phyloP scores from a whole-genome alignment of 35 echinoderm and acorn worm species.

The Apostichopus parvimensis region DNA sequence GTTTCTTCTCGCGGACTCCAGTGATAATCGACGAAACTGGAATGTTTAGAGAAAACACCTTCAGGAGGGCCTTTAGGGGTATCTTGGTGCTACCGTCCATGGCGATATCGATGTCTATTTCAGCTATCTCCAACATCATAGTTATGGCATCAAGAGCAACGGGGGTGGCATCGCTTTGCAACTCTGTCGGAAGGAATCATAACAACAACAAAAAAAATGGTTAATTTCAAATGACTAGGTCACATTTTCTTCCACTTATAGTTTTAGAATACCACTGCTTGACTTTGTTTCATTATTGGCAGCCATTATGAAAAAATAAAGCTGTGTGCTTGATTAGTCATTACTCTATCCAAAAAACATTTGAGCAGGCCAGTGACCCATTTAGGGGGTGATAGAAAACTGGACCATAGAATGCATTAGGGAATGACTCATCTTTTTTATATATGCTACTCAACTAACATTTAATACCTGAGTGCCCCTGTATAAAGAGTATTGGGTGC shows the following conservation, averaged over 20 bases:
- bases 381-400: too few species aligned
- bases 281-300: too few species aligned
- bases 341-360: too few species aligned
- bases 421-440: neutral
- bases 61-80: slow-evolving; percentile 54
- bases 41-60: slow-evolving; percentile 54
- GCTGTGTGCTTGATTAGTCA: too few species aligned
- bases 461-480: too few species aligned
- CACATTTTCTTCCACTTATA: too few species aligned
- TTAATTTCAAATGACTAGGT: too few species aligned
- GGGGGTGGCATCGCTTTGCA: slow-evolving; percentile 52
- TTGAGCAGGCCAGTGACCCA: too few species aligned
- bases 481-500: too few species aligned
- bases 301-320: too few species aligned
- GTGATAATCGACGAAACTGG: slow-evolving; percentile 68
- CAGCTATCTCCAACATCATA: slow-evolving; percentile 46
- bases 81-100: slow-evolving; percentile 75
- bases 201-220: neutral
- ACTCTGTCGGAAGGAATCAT: slow-evolving; percentile 40
- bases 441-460: too few species aligned
- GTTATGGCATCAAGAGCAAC: slow-evolving; percentile 69
- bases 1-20: slow-evolving; percentile 63
- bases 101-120: slow-evolving; percentile 49
- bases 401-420: neutral
- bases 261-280: too few species aligned